Evolutionary conservation across 2,113 vertebrate genomes (phyloP).

Genomic region (Scartelaos histophorus): DNA sequence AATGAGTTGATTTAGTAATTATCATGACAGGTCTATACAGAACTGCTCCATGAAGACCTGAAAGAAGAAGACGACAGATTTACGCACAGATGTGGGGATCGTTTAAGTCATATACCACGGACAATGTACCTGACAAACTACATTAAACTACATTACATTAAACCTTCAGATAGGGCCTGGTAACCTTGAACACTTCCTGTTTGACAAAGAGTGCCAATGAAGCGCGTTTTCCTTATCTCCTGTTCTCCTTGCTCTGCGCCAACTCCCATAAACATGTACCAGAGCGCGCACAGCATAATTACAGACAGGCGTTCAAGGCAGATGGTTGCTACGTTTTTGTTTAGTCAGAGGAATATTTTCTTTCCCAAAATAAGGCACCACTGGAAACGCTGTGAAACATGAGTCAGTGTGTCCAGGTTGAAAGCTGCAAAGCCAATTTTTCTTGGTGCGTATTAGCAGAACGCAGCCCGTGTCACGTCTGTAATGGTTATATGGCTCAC

Average conservation of each 20-base stretch:
- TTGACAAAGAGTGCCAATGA: conserved; percentile 38
- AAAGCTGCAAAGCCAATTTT: conserved; percentile 4
- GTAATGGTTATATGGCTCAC: conserved; percentile 33
- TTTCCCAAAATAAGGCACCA: not conserved
- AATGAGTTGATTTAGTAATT: too few species aligned
- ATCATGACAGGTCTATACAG: too few species aligned
- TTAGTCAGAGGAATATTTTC: conserved; percentile 5
- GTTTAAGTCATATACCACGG: conserved; percentile 32
- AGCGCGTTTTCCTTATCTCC: conserved; percentile 37
- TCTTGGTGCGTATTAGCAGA: not conserved
- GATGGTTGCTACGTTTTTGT: not conserved
- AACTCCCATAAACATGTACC: not conserved
- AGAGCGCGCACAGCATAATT: not conserved
- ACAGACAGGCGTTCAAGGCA: not conserved
- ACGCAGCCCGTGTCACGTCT: conserved; percentile 7
- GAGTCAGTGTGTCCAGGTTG: not conserved
- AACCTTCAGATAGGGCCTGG: conserved; percentile 50
- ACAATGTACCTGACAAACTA: conserved; percentile 28
- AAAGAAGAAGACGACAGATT: conserved; percentile 61
- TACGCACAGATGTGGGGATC: conserved; percentile 58
- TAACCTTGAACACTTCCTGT: conserved; percentile 56
- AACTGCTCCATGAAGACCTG: conserved; percentile 54
- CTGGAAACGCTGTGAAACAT: not conserved
- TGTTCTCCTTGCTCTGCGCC: conserved; percentile 7
- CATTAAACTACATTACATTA: conserved; percentile 2